Evolutionary conservation across 2,113 vertebrate species (phyloP).

Genomic region (Eptatretus burgeri): DNA sequence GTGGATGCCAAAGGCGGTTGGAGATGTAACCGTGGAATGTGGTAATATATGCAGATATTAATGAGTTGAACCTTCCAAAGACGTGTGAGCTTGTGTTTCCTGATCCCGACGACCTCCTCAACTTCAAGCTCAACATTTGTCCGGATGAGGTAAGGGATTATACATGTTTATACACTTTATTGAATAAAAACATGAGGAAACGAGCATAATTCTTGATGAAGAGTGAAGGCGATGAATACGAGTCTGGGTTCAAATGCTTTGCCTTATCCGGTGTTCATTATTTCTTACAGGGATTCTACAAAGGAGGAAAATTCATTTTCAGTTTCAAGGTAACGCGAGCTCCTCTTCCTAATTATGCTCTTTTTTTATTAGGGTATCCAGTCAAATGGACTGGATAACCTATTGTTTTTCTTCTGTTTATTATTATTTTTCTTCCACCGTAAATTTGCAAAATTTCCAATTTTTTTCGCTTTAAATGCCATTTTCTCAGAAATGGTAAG

Average conservation of each 20-base stretch:
- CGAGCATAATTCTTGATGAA: background rate
- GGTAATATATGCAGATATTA: conserved; percentile 31
- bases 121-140: conserved; percentile 83
- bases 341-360: no score
- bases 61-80: conserved; percentile 75
- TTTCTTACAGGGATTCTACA: conserved; percentile 45
- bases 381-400: no score
- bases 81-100: conserved; percentile 78
- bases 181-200: background rate
- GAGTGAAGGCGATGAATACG: no score
- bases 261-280: background rate
- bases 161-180: no score
- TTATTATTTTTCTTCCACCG: no score
- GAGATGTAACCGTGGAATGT: background rate
- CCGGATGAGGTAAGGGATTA: conserved; percentile 38
- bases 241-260: background rate
- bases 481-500: no score
- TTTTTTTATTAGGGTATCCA: no score
- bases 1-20: no score
- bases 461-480: no score
- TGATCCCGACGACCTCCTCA: conserved; percentile 63
- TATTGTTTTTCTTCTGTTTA: no score
- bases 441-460: no score
- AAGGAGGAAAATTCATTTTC: conserved; percentile 73
- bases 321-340: conserved; percentile 55